These are phyloP conservation scores for Caradrina kadenii DNA, from an alignment of 2,888 invertebrate genomes.

Conservation along the genomic window DNA sequence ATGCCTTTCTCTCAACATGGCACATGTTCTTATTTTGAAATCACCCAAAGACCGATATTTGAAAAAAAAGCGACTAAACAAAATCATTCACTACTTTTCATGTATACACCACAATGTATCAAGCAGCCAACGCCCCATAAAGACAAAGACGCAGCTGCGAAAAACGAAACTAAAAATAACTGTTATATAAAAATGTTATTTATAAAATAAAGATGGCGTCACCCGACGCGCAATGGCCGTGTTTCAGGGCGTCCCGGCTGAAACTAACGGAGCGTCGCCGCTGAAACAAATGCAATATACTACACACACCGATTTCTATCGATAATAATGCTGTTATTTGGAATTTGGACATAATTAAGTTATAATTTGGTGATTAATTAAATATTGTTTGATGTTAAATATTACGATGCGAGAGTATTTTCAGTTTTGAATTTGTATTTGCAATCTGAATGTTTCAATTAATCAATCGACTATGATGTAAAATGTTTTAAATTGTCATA, in stretches of 20 bases:
- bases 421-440: neutral
- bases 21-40: too few species aligned
- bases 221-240: slow-evolving; percentile 58
- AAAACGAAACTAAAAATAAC: slow-evolving; percentile 12
- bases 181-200: slow-evolving; percentile 34
- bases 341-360: slow-evolving; percentile 21
- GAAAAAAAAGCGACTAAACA: neutral
- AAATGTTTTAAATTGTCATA: neutral
- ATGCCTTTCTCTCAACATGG: too few species aligned
- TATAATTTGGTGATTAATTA: neutral
- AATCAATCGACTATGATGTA: neutral
- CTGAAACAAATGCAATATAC: slow-evolving; percentile 61
- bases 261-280: slow-evolving; percentile 67
- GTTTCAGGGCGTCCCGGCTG: slow-evolving; percentile 64
- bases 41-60: too few species aligned
- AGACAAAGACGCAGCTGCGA: slow-evolving; percentile 17
- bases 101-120: neutral
- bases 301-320: slow-evolving; percentile 50
- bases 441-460: neutral
- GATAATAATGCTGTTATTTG: slow-evolving; percentile 39
- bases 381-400: neutral
- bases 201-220: slow-evolving; percentile 41
- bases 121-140: neutral
- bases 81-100: slow-evolving; percentile 4
- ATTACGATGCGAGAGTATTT: neutral